A percentile compares a stretch with the other conserved stretches of the same genome.
These are phyloP conservation scores for Glaucopsyche alexis DNA, from an alignment of 2,888 invertebrate species.

Conservation along the genomic window DNA sequence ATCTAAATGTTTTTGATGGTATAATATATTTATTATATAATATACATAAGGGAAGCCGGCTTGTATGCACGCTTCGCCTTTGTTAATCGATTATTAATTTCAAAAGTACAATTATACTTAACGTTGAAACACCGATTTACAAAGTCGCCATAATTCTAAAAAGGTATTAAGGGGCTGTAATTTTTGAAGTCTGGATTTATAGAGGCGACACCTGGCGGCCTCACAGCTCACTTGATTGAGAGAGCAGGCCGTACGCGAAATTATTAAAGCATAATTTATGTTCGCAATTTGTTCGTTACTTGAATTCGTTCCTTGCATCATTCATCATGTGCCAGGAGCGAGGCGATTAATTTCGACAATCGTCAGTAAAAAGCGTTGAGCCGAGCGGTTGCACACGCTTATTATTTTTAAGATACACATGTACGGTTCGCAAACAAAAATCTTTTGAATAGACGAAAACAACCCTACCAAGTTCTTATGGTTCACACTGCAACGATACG, in stretches of 20 bases:
- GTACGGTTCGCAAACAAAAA: background rate
- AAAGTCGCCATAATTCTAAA: slow-evolving; percentile 39
- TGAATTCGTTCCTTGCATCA: slow-evolving; percentile 74
- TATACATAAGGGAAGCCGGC: no score
- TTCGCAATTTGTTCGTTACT: slow-evolving; percentile 76
- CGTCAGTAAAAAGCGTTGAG: slow-evolving; percentile 60
- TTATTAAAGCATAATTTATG: slow-evolving; percentile 78
- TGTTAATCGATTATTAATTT: slow-evolving; percentile 6
- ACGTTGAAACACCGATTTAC: background rate
- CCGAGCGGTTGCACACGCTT: slow-evolving; percentile 43
- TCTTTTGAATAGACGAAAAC: no score
- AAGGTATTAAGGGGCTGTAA: slow-evolving; percentile 50
- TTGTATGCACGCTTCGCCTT: no score
- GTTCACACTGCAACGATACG: no score
- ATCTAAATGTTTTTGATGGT: no score
- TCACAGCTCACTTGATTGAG: slow-evolving; percentile 45
- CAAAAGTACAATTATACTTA: background rate
- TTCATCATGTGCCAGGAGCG: slow-evolving; percentile 64
- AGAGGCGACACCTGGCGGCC: slow-evolving; percentile 65
- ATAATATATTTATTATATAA: no score
- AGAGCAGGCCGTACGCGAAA: slow-evolving; percentile 64
- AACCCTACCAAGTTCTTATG: background rate
- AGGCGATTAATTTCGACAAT: slow-evolving; percentile 69
- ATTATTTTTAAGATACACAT: slow-evolving; percentile 37
- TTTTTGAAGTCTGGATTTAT: slow-evolving; percentile 67